Evolutionary conservation across 2,797 vertebrate genomes (phyloP), one percentile per base, ranked within the genome.

Genomic region (Pseudomugil gertrudae): DNA sequence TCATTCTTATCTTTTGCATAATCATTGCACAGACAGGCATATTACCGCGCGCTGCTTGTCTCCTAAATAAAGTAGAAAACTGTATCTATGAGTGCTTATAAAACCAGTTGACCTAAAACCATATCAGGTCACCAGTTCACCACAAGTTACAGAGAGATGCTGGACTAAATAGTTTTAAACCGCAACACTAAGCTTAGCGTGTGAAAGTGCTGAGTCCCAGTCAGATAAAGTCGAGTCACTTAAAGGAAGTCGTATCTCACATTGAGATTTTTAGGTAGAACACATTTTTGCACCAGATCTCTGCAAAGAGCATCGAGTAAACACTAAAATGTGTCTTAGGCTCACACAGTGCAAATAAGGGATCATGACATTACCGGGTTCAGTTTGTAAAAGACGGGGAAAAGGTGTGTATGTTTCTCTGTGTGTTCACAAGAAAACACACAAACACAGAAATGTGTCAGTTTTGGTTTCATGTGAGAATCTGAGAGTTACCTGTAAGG

Each of bases 381-480:
- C 24, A 24, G 1, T 4, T 5, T 57, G 48, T 36, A 38, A 24
- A 10, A 2, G 3, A 13, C 9, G 14, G 33, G 7, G 40, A 23
- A 54, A 61, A 55, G n/a, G 32, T 23, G 0, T 19, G 45, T 5
- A 57, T 57, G 66, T 63, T 23, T 57, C 17, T 11, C 52, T 65
- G 4, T 52, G 4, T 52, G 29, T 4, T 51, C 19, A 43, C 10
- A 27, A 19, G 35, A 53, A 33, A 55, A 63, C 40, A 43, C 9
- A 21, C 24, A 23, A 32, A 14, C 30, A 14, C 21, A 14, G 29
- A 61, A 43, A 1, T 67, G 9, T 52, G 53, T 69, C 47, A 19
- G 35, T 14, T 64, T 74, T 72, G 32, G 33, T 57, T 76, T 84
- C 53, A 63, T 52, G 40, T 1, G 33, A 55, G 62, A 72, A 66